phyloP scores from a whole-genome alignment of 2,113 vertebrate genomes.

The Heloderma charlesbogerti region DNA sequence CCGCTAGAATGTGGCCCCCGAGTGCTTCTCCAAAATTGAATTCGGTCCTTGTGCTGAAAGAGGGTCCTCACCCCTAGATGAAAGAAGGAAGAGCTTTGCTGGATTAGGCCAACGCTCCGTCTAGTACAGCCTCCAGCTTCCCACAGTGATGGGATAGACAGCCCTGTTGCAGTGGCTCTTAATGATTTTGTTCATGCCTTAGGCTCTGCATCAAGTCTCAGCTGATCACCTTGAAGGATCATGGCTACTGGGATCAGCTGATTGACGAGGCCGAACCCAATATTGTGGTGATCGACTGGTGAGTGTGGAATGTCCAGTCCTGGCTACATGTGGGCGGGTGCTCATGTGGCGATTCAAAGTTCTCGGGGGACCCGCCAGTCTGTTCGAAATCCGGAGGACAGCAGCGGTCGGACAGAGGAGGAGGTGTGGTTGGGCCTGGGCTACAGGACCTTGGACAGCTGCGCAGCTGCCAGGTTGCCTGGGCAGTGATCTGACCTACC shows the following conservation, averaged over 20 bases:
- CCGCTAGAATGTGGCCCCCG: too few species aligned
- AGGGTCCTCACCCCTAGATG: too few species aligned
- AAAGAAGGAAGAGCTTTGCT: too few species aligned
- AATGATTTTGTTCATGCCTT: background rate
- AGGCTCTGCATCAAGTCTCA: background rate
- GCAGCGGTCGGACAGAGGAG: background rate
- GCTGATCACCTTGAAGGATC: conserved; percentile 1
- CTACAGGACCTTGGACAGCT: too few species aligned
- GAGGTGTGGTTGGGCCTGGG: too few species aligned
- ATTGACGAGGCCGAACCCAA: background rate
- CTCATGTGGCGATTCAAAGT: background rate
- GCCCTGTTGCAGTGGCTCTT: too few species aligned
- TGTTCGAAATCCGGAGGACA: background rate
- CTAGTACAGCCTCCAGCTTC: too few species aligned
- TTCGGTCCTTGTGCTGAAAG: too few species aligned
- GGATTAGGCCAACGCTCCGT: background rate
- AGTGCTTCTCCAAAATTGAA: too few species aligned
- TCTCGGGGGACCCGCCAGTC: background rate
- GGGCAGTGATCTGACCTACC: too few species aligned
- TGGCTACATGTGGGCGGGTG: background rate
- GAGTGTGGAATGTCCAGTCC: background rate
- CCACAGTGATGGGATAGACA: too few species aligned
- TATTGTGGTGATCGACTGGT: background rate
- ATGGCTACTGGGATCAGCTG: conserved; percentile 14
- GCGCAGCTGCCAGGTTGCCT: too few species aligned